Evolutionary conservation across 2,113 vertebrate genomes (phyloP), one percentile per base, ranked within the genome.

Genomic region (Platycercus adscitus): DNA sequence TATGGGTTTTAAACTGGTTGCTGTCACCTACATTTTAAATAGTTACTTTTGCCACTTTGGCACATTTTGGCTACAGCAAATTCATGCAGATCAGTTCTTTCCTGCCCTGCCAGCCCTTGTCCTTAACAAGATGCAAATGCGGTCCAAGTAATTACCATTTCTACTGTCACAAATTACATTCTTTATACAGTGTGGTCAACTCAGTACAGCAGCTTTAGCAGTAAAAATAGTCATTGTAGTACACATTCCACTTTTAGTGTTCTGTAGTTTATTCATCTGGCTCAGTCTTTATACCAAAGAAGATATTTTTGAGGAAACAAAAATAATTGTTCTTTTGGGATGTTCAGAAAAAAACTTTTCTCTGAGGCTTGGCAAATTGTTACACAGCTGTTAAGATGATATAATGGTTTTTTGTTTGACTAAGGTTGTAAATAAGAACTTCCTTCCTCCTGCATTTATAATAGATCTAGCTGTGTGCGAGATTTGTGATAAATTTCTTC

Each of bases 341-440:
- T 81, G 35, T 86, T 96, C 24, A 15, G 93, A 73, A 80, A 95
- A 96, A 91, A 89, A 72, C 47, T 80, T 87, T 25, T 55, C 50
- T 93, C 43, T 73, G 53, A 93, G 39, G 43, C 87, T 82, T 97
- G 95, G 94, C 96, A 96, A 86, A 79, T 70, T 89, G 56, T 96
- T 96, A 52, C 88, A 92, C 96, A 97, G 95, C 96, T 97, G 97
- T 89, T 96, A 89, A 81, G 88, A 95, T 96, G 93, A 96, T 95
- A 96, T 88, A 94, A 97, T 94, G 61, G 4, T 17, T 61, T 94
- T 91, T 94, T 96, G 85, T 95, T 96, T 73, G 70, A 53, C 84
- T 90, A 13, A 83, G 89, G 31, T 81, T 87, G 25, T 89, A 95
- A 95, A 94, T 94, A 91, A 9, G 11, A 96, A 93, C 94, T 97